Percentiles rank a stretch among this genome's conserved stretches.
Conservation (phyloP, 2,113 vertebrate species). For the Peromyscus maniculatus region DNA sequence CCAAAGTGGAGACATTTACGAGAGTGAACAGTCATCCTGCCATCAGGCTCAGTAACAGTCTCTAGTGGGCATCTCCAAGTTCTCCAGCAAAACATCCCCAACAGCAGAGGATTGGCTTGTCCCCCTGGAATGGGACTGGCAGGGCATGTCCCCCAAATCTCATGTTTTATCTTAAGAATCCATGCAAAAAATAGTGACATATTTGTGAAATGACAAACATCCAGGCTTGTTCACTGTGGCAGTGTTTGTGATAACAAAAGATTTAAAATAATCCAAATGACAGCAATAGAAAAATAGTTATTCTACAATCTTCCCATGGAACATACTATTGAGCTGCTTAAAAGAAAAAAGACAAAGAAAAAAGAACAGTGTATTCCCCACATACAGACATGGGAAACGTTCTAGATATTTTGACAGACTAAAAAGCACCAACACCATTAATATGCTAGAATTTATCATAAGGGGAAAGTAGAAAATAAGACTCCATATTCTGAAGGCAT, state of each 20-base stretch:
- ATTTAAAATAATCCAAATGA: conserved; percentile 25
- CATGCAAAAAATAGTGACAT: not conserved
- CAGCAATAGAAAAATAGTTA: not conserved
- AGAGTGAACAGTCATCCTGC: not conserved
- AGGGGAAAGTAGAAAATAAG: conserved; percentile 1
- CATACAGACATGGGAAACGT: not conserved
- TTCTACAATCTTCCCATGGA: not conserved
- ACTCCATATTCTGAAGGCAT: conserved; percentile 1
- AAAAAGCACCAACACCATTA: not conserved
- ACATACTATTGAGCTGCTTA: not conserved
- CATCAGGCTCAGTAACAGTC: not conserved
- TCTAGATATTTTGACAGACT: not conserved
- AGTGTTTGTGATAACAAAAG: conserved; percentile 41
- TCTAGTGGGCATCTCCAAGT: not conserved
- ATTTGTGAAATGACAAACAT: not conserved
- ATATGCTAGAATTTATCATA: conserved; percentile 27
- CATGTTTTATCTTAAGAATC: conserved; percentile 39
- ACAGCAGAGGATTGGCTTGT: not conserved
- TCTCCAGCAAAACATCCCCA: not conserved
- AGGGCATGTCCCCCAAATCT: not conserved
- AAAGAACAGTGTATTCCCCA: not conserved
- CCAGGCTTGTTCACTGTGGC: not conserved
- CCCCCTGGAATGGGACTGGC: not conserved
- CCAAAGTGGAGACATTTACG: conserved; percentile 34
- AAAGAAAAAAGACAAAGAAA: not conserved